Evolutionary conservation across 2,888 invertebrate species (phyloP).

Genomic region (Acrobasis suavella): DNA sequence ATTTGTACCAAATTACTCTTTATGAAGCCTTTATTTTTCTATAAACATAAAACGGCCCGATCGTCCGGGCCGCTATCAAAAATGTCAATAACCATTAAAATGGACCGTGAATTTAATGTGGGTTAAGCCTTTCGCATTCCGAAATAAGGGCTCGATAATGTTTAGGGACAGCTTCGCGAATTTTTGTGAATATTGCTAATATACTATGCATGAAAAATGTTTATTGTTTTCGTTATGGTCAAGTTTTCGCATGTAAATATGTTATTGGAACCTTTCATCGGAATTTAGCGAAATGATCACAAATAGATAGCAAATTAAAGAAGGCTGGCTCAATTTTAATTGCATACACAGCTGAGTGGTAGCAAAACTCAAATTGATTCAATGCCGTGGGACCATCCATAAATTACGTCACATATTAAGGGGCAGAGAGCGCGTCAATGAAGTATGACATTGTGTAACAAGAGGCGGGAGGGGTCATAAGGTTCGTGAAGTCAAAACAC

Average conservation of each 20-base stretch:
- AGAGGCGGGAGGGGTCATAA: no score
- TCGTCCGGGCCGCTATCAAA: slow-evolving; percentile 29
- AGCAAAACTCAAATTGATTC: neutral
- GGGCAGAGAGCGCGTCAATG: no score
- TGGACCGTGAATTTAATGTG: slow-evolving; percentile 28
- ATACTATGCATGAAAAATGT: neutral
- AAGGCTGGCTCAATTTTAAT: no score
- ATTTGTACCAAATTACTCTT: slow-evolving; percentile 38
- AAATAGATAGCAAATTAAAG: no score
- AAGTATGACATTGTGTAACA: no score
- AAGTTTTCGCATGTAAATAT: no score
- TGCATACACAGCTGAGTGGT: no score
- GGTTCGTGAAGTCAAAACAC: no score
- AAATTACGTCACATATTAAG: no score
- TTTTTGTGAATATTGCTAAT: slow-evolving; percentile 20
- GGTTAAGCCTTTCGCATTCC: slow-evolving; percentile 31
- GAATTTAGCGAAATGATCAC: no score
- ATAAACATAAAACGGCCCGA: slow-evolving; percentile 33
- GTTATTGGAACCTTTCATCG: no score
- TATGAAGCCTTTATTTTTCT: slow-evolving; percentile 38
- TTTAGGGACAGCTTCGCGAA: slow-evolving; percentile 26
- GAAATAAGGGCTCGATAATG: slow-evolving; percentile 23
- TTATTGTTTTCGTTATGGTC: neutral
- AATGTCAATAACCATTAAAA: slow-evolving; percentile 31
- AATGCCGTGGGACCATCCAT: no score